Conservation (phyloP, 2,113 vertebrate genomes). For the Cardinalis cardinalis region DNA sequence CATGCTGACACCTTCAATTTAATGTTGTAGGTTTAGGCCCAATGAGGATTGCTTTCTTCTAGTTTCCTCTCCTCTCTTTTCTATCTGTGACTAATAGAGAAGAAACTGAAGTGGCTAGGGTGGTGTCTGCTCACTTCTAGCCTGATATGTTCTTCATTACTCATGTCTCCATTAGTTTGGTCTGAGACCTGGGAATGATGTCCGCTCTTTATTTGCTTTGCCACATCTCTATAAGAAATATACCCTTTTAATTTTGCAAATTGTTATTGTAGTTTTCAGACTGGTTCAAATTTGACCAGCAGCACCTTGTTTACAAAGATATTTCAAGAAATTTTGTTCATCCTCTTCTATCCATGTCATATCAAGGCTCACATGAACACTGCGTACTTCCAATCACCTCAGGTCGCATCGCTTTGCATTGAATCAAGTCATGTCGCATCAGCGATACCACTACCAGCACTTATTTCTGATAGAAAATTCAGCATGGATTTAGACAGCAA, state of each 20-base stretch:
- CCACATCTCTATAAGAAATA: not conserved
- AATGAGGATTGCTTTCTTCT: not conserved
- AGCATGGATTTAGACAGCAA: slow-evolving; percentile 65
- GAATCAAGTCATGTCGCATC: slow-evolving; percentile 60
- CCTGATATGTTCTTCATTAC: not conserved
- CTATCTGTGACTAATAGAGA: not conserved
- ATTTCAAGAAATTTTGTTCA: not conserved
- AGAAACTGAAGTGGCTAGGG: not conserved
- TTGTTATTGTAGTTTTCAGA: not conserved
- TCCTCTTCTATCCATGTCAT: not conserved
- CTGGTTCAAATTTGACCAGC: not conserved
- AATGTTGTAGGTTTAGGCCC: not conserved
- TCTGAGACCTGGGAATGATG: not conserved
- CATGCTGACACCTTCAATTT: not conserved
- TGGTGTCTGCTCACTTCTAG: not conserved
- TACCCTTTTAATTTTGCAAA: not conserved
- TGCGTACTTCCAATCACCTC: slow-evolving; percentile 28
- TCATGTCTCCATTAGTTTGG: not conserved
- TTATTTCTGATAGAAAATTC: slow-evolving; percentile 53
- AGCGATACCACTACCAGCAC: slow-evolving; percentile 29
- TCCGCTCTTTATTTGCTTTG: not conserved
- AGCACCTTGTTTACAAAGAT: slow-evolving; percentile 27
- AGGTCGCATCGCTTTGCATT: slow-evolving; percentile 49
- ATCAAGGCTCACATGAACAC: not conserved
- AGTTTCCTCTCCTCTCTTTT: not conserved